phyloP scores from a whole-genome alignment of 2,888 invertebrate genomes.

The Palloptera scutellata region DNA sequence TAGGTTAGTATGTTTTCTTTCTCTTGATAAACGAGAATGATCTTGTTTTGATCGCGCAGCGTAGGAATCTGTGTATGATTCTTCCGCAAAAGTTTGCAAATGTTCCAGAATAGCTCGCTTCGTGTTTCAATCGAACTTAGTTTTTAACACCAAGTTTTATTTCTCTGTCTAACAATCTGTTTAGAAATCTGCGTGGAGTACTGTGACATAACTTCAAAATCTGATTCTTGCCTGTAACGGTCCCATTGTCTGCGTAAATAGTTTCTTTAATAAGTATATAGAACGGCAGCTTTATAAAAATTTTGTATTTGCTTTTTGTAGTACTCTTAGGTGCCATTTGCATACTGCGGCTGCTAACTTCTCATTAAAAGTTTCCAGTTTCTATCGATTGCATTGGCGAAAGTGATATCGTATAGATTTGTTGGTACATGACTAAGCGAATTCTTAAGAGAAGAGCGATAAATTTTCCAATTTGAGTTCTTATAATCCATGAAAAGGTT shows the following conservation, averaged over 20 bases:
- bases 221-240: slow-evolving; percentile 15
- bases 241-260: slow-evolving; percentile 12
- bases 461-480: slow-evolving; percentile 16
- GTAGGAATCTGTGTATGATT: slow-evolving; percentile 7
- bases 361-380: not conserved
- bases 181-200: slow-evolving; percentile 6
- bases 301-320: too few relatives aligned
- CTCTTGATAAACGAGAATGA: not conserved
- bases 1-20: slow-evolving; percentile 17
- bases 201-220: slow-evolving; percentile 6
- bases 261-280: slow-evolving; percentile 22
- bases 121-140: slow-evolving; percentile 16
- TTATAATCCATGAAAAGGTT: slow-evolving; percentile 16
- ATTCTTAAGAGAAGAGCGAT: slow-evolving; percentile 7
- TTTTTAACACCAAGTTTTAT: slow-evolving; percentile 20
- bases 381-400: not conserved
- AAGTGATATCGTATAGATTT: not conserved
- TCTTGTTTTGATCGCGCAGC: not conserved
- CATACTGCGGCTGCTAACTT: not conserved
- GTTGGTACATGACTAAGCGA: slow-evolving; percentile 2
- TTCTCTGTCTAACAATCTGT: slow-evolving; percentile 13
- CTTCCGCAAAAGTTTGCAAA: slow-evolving; percentile 13
- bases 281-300: slow-evolving; percentile 13
- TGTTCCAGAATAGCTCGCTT: slow-evolving; percentile 16
- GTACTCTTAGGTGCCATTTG: not conserved